These are phyloP conservation scores for Spinus olivaceus DNA, from an alignment of 2,797 vertebrate genomes.

Conservation along the genomic window DNA sequence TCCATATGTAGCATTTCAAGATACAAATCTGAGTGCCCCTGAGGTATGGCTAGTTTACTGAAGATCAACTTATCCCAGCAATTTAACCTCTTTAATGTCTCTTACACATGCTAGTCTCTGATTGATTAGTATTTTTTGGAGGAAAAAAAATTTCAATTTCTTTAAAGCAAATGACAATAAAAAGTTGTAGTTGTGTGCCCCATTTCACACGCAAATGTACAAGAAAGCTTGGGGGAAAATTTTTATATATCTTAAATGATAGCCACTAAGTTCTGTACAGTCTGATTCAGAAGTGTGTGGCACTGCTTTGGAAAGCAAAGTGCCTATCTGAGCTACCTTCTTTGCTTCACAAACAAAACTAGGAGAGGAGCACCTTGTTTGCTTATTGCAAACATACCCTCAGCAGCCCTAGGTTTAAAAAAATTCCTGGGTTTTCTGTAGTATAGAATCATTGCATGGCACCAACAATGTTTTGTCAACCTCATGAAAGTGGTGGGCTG, in stretches of 20 bases:
- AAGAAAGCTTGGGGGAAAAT: neutral
- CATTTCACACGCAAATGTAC: neutral
- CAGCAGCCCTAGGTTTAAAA: neutral
- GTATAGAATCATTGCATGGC: neutral
- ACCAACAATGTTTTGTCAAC: accelerated
- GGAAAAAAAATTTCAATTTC: neutral
- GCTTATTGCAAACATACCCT: neutral
- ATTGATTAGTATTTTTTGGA: neutral
- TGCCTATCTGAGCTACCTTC: neutral
- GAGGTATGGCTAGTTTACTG: neutral
- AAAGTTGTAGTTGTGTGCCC: neutral
- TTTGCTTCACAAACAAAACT: neutral
- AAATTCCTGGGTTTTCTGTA: neutral
- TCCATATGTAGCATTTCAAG: neutral
- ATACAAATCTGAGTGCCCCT: neutral
- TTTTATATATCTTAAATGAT: neutral
- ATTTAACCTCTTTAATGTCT: neutral
- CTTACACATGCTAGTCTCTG: neutral
- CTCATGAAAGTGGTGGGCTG: neutral
- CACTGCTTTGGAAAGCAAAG: neutral
- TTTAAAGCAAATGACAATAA: neutral
- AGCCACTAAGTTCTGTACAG: neutral
- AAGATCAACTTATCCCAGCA: neutral
- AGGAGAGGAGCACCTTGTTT: neutral
- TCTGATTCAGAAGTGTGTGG: neutral